These are phyloP conservation scores for Orchesella flavescens DNA, from an alignment of 2,888 invertebrate genomes.

Conservation along the genomic window DNA sequence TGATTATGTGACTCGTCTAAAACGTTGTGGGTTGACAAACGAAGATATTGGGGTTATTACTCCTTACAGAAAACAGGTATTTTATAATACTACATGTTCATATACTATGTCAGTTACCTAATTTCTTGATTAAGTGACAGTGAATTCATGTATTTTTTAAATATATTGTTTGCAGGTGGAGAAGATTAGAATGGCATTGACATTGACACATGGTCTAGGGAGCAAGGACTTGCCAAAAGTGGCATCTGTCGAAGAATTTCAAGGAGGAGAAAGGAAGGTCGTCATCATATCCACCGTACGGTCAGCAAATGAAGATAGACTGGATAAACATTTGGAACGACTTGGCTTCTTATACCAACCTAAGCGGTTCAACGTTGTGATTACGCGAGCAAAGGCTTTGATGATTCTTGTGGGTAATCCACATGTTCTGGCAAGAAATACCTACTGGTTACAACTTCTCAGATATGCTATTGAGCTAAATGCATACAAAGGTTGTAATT, in stretches of 20 bases:
- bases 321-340: conserved; percentile 68
- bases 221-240: conserved; percentile 78
- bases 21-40: conserved; percentile 78
- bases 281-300: conserved; percentile 83
- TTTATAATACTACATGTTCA: too few relatives aligned
- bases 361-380: conserved; percentile 90
- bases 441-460: conserved; percentile 81
- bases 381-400: conserved; percentile 87
- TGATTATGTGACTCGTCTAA: conserved; percentile 78
- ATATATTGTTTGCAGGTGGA: conserved; percentile 78
- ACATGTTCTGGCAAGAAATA: conserved; percentile 80
- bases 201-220: conserved; percentile 76
- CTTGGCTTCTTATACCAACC: conserved; percentile 84
- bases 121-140: neutral
- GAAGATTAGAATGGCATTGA: conserved; percentile 78
- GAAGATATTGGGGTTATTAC: conserved; percentile 91
- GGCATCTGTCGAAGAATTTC: conserved; percentile 89
- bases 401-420: conserved; percentile 90
- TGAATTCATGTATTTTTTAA: neutral
- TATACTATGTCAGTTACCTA: too few relatives aligned
- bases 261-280: conserved; percentile 80
- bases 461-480: conserved; percentile 79
- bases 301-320: conserved; percentile 73
- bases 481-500: conserved; percentile 82
- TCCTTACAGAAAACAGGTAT: conserved; percentile 92